These are phyloP conservation scores for Mandrillus leucophaeus DNA, from an alignment of 2,113 vertebrate species.

Conservation along the genomic window DNA sequence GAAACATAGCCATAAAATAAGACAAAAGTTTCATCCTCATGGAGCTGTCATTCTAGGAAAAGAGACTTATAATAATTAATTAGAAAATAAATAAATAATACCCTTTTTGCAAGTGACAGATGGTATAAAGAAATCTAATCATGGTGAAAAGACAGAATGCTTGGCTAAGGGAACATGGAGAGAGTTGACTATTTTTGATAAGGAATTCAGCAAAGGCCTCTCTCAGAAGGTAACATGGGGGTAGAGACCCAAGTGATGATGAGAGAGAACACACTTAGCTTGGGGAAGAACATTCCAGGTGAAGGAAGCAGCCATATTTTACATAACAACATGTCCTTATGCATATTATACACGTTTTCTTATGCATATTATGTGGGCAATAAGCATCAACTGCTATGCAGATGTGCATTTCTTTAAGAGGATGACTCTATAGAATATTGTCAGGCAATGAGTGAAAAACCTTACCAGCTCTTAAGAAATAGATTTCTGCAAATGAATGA, in stretches of 20 bases:
- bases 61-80: background rate
- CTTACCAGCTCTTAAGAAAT: background rate
- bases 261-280: background rate
- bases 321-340: conserved; percentile 21
- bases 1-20: background rate
- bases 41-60: background rate
- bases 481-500: background rate
- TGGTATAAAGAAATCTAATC: background rate
- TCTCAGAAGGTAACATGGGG: background rate
- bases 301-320: background rate
- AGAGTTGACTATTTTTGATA: background rate
- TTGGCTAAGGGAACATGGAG: background rate
- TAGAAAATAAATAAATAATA: background rate
- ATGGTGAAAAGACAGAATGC: background rate
- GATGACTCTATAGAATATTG: conserved; percentile 11
- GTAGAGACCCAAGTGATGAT: background rate
- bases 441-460: conserved; percentile 15
- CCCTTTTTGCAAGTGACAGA: background rate
- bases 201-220: background rate
- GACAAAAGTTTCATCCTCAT: background rate
- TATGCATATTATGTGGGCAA: background rate
- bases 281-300: background rate
- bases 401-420: conserved; percentile 47
- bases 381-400: conserved; percentile 36
- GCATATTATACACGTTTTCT: conserved; percentile 28